Conservation (phyloP, 2,113 vertebrate species). For the Felis catus region DNA sequence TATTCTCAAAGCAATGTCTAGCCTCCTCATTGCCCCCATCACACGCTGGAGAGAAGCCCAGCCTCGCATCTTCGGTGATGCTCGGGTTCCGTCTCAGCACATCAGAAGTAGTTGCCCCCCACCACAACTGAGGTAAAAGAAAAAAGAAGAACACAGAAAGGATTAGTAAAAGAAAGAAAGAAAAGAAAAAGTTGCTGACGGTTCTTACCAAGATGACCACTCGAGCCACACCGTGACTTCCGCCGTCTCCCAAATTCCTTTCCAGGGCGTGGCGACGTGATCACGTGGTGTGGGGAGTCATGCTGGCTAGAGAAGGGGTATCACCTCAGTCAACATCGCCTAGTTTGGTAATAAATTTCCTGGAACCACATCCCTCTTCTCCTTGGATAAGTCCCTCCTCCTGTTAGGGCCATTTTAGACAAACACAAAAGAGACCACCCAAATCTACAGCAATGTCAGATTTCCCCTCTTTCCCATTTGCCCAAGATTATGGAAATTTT, state of each 20-base stretch:
- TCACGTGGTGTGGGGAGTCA: too few species aligned
- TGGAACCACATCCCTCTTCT: too few species aligned
- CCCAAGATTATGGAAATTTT: neutral
- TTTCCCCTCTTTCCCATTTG: neutral
- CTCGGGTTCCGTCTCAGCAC: neutral
- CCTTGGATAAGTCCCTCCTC: neutral
- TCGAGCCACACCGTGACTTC: neutral
- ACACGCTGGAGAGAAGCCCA: neutral
- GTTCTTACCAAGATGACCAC: neutral
- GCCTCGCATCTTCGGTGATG: neutral
- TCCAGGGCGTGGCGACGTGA: too few species aligned
- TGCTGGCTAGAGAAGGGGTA: neutral
- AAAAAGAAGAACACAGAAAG: neutral
- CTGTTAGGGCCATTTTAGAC: neutral
- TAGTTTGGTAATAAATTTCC: neutral
- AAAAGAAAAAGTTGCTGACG: neutral
- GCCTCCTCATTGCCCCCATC: too few species aligned
- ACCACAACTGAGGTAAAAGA: neutral
- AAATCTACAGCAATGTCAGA: neutral
- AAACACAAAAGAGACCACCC: slow-evolving; percentile 45
- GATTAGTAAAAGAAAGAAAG: neutral
- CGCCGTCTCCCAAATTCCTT: neutral
- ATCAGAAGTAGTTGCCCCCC: neutral
- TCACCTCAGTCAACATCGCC: neutral
- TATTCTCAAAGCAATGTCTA: neutral